Evolutionary conservation across 1,140 invertebrate species (phyloP), one percentile per base, ranked within the genome.

Genomic region (Amyelois transitella): DNA sequence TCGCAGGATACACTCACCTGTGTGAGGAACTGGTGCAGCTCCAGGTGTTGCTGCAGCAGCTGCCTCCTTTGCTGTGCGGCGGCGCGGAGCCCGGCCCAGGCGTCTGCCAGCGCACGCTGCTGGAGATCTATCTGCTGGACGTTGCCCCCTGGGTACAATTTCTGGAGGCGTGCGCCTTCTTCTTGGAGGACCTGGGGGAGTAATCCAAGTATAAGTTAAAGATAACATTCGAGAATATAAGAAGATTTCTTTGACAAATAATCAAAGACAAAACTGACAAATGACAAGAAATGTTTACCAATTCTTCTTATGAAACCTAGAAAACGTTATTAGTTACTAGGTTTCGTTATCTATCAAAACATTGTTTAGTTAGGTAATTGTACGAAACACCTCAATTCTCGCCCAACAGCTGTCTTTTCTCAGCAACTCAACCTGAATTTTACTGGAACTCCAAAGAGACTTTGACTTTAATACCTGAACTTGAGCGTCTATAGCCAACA

Each of bases 401-500:
- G n/a, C n/a, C n/a, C n/a, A n/a, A n/a, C n/a, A n/a, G n/a, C n/a
- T n/a, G n/a, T n/a, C n/a, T n/a, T n/a, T n/a, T n/a, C n/a, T n/a
- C n/a, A n/a, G n/a, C n/a, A n/a, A n/a, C n/a, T n/a, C n/a, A n/a
- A n/a, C n/a, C n/a, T n/a, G n/a, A n/a, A n/a, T n/a, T n/a, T n/a
- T n/a, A n/a, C n/a, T n/a, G n/a, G n/a, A n/a, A n/a, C n/a, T n/a
- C n/a, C n/a, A n/a, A n/a, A n/a, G n/a, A n/a, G n/a, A n/a, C n/a
- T n/a, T n/a, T n/a, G n/a, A n/a, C n/a, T n/a, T n/a, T n/a, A n/a
- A n/a, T 54, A 95, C 92, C 89, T 97, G 95, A 7, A 99, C 88
- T 81, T 98, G 97, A 0, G 96, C 96, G 80, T 99, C 97, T 1
- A 99, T 88, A 0, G 96, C 97, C 1, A 98, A 92, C 10, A 99